Base-by-base conservation (phyloP, 2,113 vertebrate genomes). In the Amphiprion ocellaris region DNA sequence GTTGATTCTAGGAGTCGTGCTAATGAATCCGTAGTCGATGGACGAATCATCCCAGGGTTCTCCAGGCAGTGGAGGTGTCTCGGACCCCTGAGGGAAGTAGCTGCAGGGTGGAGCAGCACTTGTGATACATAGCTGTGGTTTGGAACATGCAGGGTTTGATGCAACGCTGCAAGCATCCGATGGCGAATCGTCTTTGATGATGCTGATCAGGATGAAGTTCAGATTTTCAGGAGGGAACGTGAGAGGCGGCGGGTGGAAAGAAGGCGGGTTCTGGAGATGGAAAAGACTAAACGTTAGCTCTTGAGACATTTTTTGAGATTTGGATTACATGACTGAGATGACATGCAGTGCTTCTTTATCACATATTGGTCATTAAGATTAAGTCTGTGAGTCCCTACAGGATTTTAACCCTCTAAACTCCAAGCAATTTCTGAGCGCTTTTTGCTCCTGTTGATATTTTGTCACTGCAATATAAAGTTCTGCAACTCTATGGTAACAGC, bases 1-100 rank as follows among this genome's bases (percentile, higher is more conserved):
- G 4, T 1, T 1, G 0, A 17, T 2, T 56, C 8, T 4, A 12
- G 61, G 19, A 24, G 49, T 56, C 1, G 4, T 0, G 5, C 2
- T 28, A 3, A 90, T 17, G 67, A 21, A 63, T n/a, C 74, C 81
- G 8, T 93, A 93, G 30, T 85, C 75, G 2, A 61, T 0, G 0
- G 75, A 39, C 0, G 1, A 15, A 46, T 86, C 28, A 19, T 80
- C 75, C 28, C 10, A 17, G 41, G 16, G 26, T 52, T 73, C 79
- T 2, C 62, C 70, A 0, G 16, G 26, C 12, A 47, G 37, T 15
- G 14, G 26, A 0, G 44, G 56, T 14, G 2, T 5, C 12, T 21
- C 39, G 0, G 21, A 5, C 10, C 47, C 19, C 55, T 87, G 85
- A 0, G 16, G 37, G 14, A 55, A 23, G 33, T 89, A 87, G 1